A percentile compares a stretch with the other conserved stretches of the same genome.
phyloP scores from a whole-genome alignment of 2,888 invertebrate species.

The Chorisops tibialis region DNA sequence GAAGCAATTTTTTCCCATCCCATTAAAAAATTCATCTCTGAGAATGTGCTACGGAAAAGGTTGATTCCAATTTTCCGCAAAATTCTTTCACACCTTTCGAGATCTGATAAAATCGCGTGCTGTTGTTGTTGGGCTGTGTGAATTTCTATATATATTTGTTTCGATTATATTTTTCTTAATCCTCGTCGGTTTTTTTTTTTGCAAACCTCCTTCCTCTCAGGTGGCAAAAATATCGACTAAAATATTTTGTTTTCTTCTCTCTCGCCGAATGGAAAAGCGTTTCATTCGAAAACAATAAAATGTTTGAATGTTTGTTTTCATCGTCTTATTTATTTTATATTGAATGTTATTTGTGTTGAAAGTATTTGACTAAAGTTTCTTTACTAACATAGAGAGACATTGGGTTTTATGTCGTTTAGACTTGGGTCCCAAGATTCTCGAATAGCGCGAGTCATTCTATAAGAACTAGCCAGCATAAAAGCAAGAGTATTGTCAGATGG shows the following conservation, averaged over 20 bases:
- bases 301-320: too few relatives aligned
- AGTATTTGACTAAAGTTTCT: too few relatives aligned
- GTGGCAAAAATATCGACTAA: neutral
- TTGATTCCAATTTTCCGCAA: conserved; percentile 19
- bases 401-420: too few relatives aligned
- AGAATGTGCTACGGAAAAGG: neutral
- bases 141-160: conserved; percentile 12
- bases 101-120: conserved; percentile 21
- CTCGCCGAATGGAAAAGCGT: too few relatives aligned
- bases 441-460: too few relatives aligned
- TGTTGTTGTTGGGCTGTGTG: conserved; percentile 16
- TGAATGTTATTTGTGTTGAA: too few relatives aligned
- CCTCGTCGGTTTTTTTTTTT: neutral
- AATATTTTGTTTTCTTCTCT: neutral
- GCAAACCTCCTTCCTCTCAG: conserved; percentile 8
- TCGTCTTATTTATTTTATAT: too few relatives aligned
- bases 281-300: too few relatives aligned
- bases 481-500: neutral
- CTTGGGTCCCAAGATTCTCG: too few relatives aligned
- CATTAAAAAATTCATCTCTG: neutral
- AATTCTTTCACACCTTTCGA: conserved; percentile 24
- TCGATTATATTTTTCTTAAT: neutral
- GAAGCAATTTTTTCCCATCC: conserved; percentile 17
- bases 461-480: too few relatives aligned
- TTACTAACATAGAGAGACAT: too few relatives aligned